Conservation (phyloP, 2,113 vertebrate genomes). For the Coryphaenoides rupestris region DNA sequence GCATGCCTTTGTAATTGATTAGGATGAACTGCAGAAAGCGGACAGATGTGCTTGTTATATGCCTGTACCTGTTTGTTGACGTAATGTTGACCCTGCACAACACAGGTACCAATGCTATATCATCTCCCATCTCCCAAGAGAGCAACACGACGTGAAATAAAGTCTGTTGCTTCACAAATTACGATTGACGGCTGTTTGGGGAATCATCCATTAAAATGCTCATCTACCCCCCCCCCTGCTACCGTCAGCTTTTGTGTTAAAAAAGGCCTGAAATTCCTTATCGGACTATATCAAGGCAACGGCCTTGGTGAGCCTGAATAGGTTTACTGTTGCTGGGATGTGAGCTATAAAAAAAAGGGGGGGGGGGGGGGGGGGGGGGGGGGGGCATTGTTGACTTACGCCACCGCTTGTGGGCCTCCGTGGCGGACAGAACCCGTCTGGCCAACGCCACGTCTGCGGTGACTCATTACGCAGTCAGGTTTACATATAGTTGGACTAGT, state of each 20-base stretch:
- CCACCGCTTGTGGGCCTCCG: slow-evolving; percentile 45
- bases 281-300: slow-evolving; percentile 47
- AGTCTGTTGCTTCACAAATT: slow-evolving; percentile 28
- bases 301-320: slow-evolving; percentile 34
- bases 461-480: slow-evolving; percentile 47
- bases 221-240: neutral
- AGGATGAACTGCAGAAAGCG: slow-evolving; percentile 18
- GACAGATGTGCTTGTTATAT: too few species aligned
- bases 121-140: slow-evolving; percentile 29
- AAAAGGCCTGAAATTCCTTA: slow-evolving; percentile 34
- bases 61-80: too few species aligned
- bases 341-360: slow-evolving; percentile 50
- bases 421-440: slow-evolving; percentile 43
- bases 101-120: slow-evolving; percentile 16
- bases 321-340: slow-evolving; percentile 55
- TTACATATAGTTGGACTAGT: too few species aligned
- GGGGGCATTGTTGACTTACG: slow-evolving; percentile 45
- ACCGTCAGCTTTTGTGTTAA: too few species aligned
- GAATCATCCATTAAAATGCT: slow-evolving; percentile 26
- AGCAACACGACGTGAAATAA: slow-evolving; percentile 13
- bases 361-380: too few species aligned
- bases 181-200: slow-evolving; percentile 30
- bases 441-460: slow-evolving; percentile 39
- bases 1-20: slow-evolving; percentile 29
- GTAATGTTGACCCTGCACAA: too few species aligned